Percentiles rank a stretch among this genome's conserved stretches.
Evolutionary conservation across 23 tunicate species (phyloP).

Genomic region (Halocynthia roretzi): DNA sequence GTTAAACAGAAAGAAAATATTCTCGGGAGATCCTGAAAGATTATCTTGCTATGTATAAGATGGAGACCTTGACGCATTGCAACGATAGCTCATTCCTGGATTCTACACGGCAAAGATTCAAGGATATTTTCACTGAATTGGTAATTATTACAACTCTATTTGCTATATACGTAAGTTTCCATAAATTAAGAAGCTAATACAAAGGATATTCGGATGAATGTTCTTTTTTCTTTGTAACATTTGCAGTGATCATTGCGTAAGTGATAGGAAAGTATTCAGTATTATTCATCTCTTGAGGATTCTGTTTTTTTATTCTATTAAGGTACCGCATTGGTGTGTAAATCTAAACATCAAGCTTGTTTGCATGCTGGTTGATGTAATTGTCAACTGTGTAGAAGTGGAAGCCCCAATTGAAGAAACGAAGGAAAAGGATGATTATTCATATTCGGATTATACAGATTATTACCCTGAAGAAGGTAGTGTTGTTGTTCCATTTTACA

Average conservation of each 20-base stretch:
- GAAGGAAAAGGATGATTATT: not conserved
- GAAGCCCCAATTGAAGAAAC: not conserved
- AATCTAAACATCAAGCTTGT: not conserved
- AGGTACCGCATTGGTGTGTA: conserved; percentile 56
- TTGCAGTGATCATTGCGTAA: not conserved
- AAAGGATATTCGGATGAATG: too few relatives aligned
- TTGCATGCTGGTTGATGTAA: conserved; percentile 9
- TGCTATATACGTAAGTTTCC: too few relatives aligned
- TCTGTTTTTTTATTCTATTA: not conserved
- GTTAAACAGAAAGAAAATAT: conserved; percentile 56
- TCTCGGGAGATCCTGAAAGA: conserved; percentile 58
- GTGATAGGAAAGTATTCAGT: not conserved
- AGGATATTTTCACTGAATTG: conserved; percentile 23
- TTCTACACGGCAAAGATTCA: conserved; percentile 30
- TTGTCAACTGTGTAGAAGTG: conserved; percentile 16
- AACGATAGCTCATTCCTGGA: conserved; percentile 59
- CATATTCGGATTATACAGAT: not conserved
- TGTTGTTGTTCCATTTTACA: too few relatives aligned
- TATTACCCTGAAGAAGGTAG: not conserved
- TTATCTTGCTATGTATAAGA: conserved; percentile 36
- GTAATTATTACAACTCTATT: conserved; percentile 11
- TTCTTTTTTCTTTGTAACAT: not conserved
- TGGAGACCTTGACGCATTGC: conserved; percentile 30
- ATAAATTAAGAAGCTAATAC: too few relatives aligned
- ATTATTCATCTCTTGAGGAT: not conserved